These are phyloP conservation scores for Lates japonicus DNA, from an alignment of 2,797 vertebrate species.

Conservation along the genomic window DNA sequence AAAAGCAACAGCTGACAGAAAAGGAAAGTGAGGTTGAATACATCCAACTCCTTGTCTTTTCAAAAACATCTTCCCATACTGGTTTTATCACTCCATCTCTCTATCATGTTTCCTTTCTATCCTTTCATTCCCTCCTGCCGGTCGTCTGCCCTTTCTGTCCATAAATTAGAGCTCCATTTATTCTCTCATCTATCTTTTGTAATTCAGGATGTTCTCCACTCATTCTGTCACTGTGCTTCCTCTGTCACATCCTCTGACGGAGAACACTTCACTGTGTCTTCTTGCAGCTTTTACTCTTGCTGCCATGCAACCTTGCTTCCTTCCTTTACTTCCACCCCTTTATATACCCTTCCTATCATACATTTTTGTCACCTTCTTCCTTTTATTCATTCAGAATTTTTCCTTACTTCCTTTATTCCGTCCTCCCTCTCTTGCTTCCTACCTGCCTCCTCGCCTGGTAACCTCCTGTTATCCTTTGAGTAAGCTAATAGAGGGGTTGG, in stretches of 20 bases:
- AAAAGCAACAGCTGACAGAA: background rate
- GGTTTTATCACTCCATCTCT: background rate
- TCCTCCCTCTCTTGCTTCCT: background rate
- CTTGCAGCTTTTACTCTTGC: background rate
- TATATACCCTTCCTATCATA: background rate
- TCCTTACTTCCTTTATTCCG: too few relatives aligned
- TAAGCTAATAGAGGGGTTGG: background rate
- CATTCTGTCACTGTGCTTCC: background rate
- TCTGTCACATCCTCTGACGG: background rate
- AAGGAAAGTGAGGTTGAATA: conserved; percentile 13
- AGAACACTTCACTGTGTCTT: background rate
- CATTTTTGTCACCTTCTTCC: background rate
- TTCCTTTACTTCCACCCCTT: background rate
- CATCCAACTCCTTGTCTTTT: background rate
- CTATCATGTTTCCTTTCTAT: background rate
- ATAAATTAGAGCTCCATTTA: background rate
- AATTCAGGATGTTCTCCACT: background rate
- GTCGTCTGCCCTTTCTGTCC: background rate
- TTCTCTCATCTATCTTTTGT: background rate
- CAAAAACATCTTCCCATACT: too few relatives aligned
- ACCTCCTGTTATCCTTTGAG: background rate
- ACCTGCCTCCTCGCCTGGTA: background rate
- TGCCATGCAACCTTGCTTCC: background rate
- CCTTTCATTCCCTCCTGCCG: background rate
- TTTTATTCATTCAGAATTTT: background rate